A percentile compares a stretch with the other conserved stretches of the same genome.
These are phyloP conservation scores for Orius insidiosus DNA, from an alignment of 1,140 invertebrate species.

Conservation along the genomic window DNA sequence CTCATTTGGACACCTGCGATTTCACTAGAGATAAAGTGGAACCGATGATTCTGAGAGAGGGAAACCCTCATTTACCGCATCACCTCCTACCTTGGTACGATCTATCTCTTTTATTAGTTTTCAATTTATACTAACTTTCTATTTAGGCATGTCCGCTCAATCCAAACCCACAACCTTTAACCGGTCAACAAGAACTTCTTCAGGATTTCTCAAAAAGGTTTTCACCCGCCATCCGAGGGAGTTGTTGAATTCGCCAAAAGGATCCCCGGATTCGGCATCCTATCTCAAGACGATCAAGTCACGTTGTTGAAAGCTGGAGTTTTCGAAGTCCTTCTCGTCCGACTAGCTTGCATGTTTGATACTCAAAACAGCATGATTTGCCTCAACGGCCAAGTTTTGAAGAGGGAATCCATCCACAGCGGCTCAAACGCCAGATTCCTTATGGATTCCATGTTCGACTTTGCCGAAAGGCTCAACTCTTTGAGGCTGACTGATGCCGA, in stretches of 20 bases:
- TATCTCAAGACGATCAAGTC: slow-evolving; percentile 93
- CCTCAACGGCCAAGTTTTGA: slow-evolving; percentile 78
- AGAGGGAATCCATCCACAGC: slow-evolving; percentile 74
- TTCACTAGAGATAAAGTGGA: slow-evolving; percentile 84
- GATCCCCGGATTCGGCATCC: slow-evolving; percentile 85
- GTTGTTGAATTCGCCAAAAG: slow-evolving; percentile 95
- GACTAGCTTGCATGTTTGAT: slow-evolving; percentile 87
- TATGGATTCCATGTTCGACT: slow-evolving; percentile 93
- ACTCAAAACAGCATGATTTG: slow-evolving; percentile 76
- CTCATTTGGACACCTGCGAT: slow-evolving; percentile 88
- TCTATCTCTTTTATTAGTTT: slow-evolving; percentile 5
- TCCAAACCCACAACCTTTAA: slow-evolving; percentile 69
- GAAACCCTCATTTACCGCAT: slow-evolving; percentile 75
- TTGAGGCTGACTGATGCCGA: slow-evolving; percentile 81
- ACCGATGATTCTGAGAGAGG: slow-evolving; percentile 64
- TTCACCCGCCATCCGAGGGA: slow-evolving; percentile 84
- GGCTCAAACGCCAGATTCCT: slow-evolving; percentile 83
- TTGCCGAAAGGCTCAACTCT: slow-evolving; percentile 82
- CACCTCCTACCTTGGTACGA: slow-evolving; percentile 60
- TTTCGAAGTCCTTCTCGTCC: slow-evolving; percentile 82
- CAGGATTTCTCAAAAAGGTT: slow-evolving; percentile 87
- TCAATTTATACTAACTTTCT: neutral
- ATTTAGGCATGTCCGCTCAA: slow-evolving; percentile 83
- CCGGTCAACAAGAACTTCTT: slow-evolving; percentile 55
- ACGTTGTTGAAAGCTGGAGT: slow-evolving; percentile 89